Conservation (phyloP, 2,797 vertebrate genomes). For the Oreochromis mossambicus region DNA sequence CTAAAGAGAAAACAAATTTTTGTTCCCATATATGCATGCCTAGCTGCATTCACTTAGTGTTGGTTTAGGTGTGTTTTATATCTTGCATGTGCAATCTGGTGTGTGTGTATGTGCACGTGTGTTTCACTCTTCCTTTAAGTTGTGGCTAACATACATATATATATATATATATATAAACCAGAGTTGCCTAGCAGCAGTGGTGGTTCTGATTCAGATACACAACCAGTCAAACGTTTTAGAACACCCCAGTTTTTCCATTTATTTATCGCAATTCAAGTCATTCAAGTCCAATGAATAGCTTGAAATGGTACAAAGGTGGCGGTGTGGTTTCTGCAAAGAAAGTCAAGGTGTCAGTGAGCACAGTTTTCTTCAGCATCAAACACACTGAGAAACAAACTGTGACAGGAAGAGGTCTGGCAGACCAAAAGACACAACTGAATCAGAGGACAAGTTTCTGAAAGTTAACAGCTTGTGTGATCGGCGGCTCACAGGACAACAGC, state of each 20-base stretch:
- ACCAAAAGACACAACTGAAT: neutral
- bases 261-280: too few relatives aligned
- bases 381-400: neutral
- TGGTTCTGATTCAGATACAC: neutral
- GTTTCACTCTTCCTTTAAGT: neutral
- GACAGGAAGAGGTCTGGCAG: neutral
- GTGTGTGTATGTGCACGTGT: neutral
- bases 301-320: neutral
- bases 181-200: neutral
- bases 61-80: neutral
- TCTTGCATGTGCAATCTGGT: neutral
- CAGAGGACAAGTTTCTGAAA: neutral
- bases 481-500: rapidly evolving
- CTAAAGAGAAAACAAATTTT: neutral
- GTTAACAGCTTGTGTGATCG: neutral
- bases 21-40: neutral
- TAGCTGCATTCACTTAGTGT: neutral
- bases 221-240: neutral
- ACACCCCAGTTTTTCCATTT: neutral
- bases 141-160: neutral
- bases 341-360: neutral
- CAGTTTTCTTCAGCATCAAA: neutral
- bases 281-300: too few relatives aligned
- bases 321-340: neutral
- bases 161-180: neutral